Conservation (phyloP, 2,113 vertebrate genomes). For the Antechinus flavipes region DNA sequence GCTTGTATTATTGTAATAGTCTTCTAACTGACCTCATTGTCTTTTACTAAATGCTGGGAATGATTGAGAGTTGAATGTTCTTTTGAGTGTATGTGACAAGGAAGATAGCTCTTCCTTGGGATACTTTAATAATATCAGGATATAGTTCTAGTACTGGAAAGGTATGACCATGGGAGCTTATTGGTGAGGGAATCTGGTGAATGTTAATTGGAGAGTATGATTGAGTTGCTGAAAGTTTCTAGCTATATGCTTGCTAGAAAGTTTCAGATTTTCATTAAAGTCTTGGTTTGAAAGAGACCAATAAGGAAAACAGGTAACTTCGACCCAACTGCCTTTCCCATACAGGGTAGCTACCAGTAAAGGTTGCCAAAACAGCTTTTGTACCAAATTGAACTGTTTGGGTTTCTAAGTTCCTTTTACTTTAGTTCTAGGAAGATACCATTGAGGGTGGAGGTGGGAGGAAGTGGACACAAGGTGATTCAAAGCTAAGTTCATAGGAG, state of each 20-base stretch:
- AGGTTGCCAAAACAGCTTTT: background rate
- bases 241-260: background rate
- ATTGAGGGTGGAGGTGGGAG: background rate
- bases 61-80: background rate
- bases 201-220: background rate
- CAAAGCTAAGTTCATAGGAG: background rate
- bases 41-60: background rate
- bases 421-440: background rate
- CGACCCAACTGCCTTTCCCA: background rate
- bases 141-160: background rate
- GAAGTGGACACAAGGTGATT: background rate
- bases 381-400: background rate
- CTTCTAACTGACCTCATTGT: background rate
- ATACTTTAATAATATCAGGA: background rate
- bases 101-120: background rate
- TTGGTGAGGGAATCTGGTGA: background rate
- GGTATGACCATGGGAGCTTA: background rate
- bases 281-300: background rate
- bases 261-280: background rate
- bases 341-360: background rate
- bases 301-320: background rate
- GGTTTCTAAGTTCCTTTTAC: background rate
- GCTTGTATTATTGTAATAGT: background rate
- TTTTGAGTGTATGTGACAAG: background rate
- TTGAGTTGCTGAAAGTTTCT: background rate